phyloP scores from a whole-genome alignment of 2,797 vertebrate species.

The Remorina albescens region DNA sequence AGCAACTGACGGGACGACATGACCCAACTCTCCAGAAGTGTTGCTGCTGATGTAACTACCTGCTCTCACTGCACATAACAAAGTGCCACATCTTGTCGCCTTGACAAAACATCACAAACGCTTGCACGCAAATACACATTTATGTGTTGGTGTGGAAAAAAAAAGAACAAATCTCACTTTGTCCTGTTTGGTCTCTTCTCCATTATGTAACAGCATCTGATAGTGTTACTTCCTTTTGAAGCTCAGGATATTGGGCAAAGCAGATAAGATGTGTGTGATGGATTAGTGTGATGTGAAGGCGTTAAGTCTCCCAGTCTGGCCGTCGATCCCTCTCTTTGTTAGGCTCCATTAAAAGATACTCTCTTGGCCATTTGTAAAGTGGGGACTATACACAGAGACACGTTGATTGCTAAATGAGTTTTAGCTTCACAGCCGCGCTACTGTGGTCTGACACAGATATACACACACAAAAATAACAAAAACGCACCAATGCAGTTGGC shows the following conservation, averaged over 20 bases:
- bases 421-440: slow-evolving; percentile 22
- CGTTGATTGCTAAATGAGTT: slow-evolving; percentile 65
- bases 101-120: not conserved
- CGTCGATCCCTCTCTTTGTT: slow-evolving; percentile 61
- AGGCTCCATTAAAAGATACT: slow-evolving; percentile 62
- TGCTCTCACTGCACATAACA: slow-evolving; percentile 5
- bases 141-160: slow-evolving; percentile 1
- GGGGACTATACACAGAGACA: slow-evolving; percentile 32
- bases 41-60: not conserved
- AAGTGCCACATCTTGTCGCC: not conserved
- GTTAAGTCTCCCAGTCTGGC: slow-evolving; percentile 65
- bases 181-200: slow-evolving; percentile 48
- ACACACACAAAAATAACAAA: no score
- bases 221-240: slow-evolving; percentile 59
- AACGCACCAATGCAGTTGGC: slow-evolving; percentile 35
- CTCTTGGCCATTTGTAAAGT: slow-evolving; percentile 61
- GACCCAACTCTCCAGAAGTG: not conserved
- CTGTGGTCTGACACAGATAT: slow-evolving; percentile 21
- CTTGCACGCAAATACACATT: not conserved
- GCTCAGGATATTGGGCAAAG: slow-evolving; percentile 73
- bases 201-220: slow-evolving; percentile 71
- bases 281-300: slow-evolving; percentile 65
- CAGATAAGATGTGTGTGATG: slow-evolving; percentile 76
- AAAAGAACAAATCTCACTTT: slow-evolving; percentile 14
- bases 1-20: slow-evolving; percentile 20